Evolutionary conservation across 2,888 invertebrate genomes (phyloP), one percentile per base, ranked within the genome.

Genomic region (Pediacus dermestoides): DNA sequence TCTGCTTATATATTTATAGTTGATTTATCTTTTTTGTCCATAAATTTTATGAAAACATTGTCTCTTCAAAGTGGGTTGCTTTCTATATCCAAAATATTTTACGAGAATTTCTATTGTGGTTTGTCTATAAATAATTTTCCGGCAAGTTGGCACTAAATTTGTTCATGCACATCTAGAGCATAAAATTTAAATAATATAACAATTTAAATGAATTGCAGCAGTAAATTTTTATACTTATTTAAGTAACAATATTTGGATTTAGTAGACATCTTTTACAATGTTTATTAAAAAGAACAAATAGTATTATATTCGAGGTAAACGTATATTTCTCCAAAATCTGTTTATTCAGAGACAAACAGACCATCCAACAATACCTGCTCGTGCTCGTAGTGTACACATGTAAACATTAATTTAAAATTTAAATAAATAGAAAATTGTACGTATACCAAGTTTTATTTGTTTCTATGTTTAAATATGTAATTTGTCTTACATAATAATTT

Each of bases 261-360:
- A 42, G 49, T 46, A 49, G 45, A 52, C 47, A 44, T 46, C 37
- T 47, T 57, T 59, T 56, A 59, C 53, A 52, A 57, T 56, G 57
- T 59, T 59, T 57, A 57, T 47, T 57, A 49, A 56, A 56, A 58
- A 50, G 52, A 58, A 52, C 55, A 59, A 57, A 57, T 48, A 57
- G 33, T 28, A 40, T n/a, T 41, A 42, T 57, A 54, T 57, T 55
- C 57, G 51, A 48, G 46, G 39, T 52, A 55, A 52, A 53, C 46
- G 47, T 45, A n/a, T 48, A 40, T 51, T 51, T 50, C 53, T 51
- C 47, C 46, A 49, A 53, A 55, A 44, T 48, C 39, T 57, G 43
- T 56, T 54, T 52, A 44, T 48, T 43, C 44, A 49, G 44, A 42
- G 43, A 46, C 39, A 46, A 46, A 52, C 53, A 51, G 42, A 54